phyloP scores from a whole-genome alignment of 2,797 vertebrate genomes.

The Hippoglossus hippoglossus region DNA sequence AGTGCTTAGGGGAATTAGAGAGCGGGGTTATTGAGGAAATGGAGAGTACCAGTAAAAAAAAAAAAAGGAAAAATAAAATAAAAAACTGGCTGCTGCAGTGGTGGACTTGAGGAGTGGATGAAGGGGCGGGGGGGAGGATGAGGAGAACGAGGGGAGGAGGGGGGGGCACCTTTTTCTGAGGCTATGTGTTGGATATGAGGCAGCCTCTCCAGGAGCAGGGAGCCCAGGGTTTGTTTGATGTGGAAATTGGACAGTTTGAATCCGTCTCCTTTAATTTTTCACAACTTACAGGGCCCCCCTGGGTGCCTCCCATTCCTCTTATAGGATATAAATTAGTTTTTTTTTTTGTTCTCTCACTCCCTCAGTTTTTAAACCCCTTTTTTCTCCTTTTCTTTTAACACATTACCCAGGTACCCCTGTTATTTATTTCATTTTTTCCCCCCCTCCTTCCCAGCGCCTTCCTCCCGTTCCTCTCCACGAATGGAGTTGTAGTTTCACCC shows the following conservation, averaged over 20 bases:
- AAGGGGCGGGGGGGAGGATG: constrained; percentile 36
- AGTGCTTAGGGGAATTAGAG: constrained; percentile 97
- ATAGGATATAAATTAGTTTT: constrained; percentile 90
- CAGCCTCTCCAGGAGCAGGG: constrained; percentile 95
- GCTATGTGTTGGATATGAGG: constrained; percentile 91
- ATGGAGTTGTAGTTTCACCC: constrained; percentile 67
- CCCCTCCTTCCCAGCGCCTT: neutral
- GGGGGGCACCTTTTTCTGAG: constrained; percentile 86
- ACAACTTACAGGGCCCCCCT: constrained; percentile 95
- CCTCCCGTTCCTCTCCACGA: constrained; percentile 48
- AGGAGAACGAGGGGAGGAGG: constrained; percentile 34
- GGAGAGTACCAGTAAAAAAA: constrained; percentile 84
- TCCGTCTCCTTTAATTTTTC: constrained; percentile 99
- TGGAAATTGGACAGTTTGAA: constrained; percentile 99
- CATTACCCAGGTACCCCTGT: constrained; percentile 65
- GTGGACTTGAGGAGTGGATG: constrained; percentile 72
- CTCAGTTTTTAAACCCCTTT: constrained; percentile 54
- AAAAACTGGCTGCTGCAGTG: constrained; percentile 69
- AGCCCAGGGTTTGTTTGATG: constrained; percentile 97
- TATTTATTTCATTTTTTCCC: constrained; percentile 18
- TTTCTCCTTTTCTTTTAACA: constrained; percentile 48
- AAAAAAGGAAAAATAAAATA: constrained; percentile 13
- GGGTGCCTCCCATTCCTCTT: constrained; percentile 91
- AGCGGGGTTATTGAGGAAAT: constrained; percentile 91
- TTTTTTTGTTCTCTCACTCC: constrained; percentile 64